A percentile compares a stretch with the other conserved stretches of the same genome.
Evolutionary conservation across 2,113 vertebrate species (phyloP).

Genomic region (Charadrius vociferus): DNA sequence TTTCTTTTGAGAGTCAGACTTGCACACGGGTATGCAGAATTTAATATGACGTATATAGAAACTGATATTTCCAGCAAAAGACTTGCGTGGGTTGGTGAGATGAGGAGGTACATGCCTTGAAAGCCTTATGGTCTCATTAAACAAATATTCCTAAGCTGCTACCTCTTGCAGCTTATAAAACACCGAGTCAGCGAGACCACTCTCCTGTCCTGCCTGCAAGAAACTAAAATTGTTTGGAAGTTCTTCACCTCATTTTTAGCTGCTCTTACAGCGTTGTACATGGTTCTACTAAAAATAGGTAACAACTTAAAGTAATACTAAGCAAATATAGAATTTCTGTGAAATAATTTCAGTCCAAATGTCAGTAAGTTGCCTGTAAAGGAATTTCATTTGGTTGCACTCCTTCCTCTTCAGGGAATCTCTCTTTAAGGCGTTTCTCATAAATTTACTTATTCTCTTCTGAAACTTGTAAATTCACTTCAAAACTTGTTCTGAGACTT

Average conservation of each 20-base stretch:
- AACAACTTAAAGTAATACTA: background rate
- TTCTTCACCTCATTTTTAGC: background rate
- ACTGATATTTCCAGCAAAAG: background rate
- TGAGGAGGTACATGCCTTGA: background rate
- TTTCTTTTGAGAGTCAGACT: background rate
- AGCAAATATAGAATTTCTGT: constrained; percentile 16
- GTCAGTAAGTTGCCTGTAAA: constrained; percentile 30
- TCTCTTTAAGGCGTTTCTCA: constrained; percentile 28
- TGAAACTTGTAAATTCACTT: constrained; percentile 56
- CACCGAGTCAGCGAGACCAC: background rate
- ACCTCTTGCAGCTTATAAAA: background rate
- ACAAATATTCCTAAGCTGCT: background rate
- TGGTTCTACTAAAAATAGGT: background rate
- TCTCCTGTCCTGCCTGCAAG: background rate
- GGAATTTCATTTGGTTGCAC: constrained; percentile 39
- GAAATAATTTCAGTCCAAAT: constrained; percentile 23
- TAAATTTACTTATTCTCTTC: constrained; percentile 55
- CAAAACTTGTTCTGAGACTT: constrained; percentile 55
- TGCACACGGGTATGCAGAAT: background rate
- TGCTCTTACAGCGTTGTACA: background rate
- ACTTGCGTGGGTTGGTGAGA: background rate
- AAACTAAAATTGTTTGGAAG: background rate
- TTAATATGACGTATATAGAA: background rate
- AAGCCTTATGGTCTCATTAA: background rate
- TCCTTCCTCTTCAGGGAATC: constrained; percentile 43